Evolutionary conservation across 1,140 invertebrate genomes (phyloP), one percentile per base, ranked within the genome.

Genomic region (Laupala kohalensis): DNA sequence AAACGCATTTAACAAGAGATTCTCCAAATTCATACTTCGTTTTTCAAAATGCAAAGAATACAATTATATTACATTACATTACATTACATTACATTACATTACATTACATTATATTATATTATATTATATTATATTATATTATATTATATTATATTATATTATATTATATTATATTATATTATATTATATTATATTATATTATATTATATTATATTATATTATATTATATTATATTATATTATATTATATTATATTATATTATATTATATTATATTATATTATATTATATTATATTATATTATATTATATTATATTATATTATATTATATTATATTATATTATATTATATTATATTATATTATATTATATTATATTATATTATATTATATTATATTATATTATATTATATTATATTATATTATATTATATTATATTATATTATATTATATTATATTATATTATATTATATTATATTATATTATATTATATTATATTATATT

Each of bases 251-350:
- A 25, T 23, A 66, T 66, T 66, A 25, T 66, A 25, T 25, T 66
- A 25, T 69, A 69, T 30, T 37, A 25, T 69, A 69, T 69, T 69
- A 25, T 69, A 69, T 69, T 69, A 25, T 69, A 69, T 26, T 69
- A 26, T 69, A 30, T 69, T 69, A 25, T 30, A 69, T 30, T 69
- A 25, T 69, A 69, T 30, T 9, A 25, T 69, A 69, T 30, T 29
- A 25, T 69, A 69, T 69, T 9, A n/a, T 69, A 69, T 69, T 15
- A 64, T 70, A 70, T 70, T 53, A 64, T 70, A 70, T 70, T 53
- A 64, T 70, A 70, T 70, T 53, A 64, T 70, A 70, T 70, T 53
- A 64, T 70, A 70, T 70, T 53, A 64, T 70, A 70, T 70, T 53
- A 64, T 70, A 70, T 70, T 53, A 64, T 70, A 70, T 70, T 53